A percentile compares a stretch with the other conserved stretches of the same genome.
These are phyloP conservation scores for Linepithema humile DNA, from an alignment of 1,140 invertebrate genomes.

Conservation along the genomic window DNA sequence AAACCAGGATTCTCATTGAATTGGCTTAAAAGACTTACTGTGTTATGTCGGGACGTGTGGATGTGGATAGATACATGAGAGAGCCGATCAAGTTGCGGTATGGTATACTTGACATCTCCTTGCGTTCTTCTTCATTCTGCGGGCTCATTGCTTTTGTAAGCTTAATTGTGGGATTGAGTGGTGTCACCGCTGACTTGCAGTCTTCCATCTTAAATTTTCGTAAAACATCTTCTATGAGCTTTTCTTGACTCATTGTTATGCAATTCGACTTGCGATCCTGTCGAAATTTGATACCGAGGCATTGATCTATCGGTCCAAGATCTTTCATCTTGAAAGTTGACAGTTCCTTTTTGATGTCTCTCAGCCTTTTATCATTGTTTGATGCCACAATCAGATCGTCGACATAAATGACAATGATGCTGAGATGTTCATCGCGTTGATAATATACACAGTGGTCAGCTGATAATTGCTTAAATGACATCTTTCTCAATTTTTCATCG, in stretches of 20 bases:
- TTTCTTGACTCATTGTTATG: neutral
- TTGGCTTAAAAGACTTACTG: neutral
- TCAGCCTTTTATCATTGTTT: neutral
- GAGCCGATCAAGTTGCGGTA: constrained; percentile 10
- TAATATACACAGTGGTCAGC: neutral
- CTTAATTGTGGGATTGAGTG: neutral
- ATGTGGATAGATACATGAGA: neutral
- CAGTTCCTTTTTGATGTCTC: neutral
- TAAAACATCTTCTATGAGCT: neutral
- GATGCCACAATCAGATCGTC: neutral
- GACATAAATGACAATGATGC: neutral
- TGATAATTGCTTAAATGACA: neutral
- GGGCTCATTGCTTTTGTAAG: neutral
- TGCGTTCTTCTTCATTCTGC: neutral
- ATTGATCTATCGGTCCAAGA: neutral
- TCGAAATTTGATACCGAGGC: neutral
- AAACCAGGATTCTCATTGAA: neutral
- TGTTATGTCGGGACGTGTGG: constrained; percentile 6
- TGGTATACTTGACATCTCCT: neutral
- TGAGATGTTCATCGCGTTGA: neutral
- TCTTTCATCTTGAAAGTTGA: neutral
- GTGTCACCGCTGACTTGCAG: neutral
- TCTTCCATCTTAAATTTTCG: neutral
- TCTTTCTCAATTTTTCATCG: neutral
- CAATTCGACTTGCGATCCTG: neutral